phyloP scores from a whole-genome alignment of 2,797 vertebrate species.

The Pelobates cultripes region DNA sequence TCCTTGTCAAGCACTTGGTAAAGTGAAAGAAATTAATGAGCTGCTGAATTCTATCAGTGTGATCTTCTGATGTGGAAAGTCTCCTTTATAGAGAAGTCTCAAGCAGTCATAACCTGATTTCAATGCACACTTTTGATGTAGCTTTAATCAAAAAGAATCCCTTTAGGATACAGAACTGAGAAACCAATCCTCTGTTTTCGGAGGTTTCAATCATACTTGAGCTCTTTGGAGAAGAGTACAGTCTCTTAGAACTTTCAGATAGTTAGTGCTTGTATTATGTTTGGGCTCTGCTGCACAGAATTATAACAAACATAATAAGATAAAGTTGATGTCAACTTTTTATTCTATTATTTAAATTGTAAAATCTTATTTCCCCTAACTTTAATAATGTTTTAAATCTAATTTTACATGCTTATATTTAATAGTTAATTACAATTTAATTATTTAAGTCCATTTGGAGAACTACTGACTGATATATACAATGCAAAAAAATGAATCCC shows the following conservation, averaged over 20 bases:
- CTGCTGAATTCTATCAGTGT: conserved; percentile 77
- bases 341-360: no score
- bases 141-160: conserved; percentile 6
- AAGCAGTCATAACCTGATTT: conserved; percentile 54
- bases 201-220: neutral
- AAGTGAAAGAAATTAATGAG: conserved; percentile 81
- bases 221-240: neutral
- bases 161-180: conserved; percentile 12
- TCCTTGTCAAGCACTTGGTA: conserved; percentile 79
- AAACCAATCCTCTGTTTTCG: neutral
- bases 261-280: neutral
- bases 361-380: no score
- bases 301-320: no score
- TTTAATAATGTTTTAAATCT: no score
- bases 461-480: no score
- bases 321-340: no score
- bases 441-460: no score
- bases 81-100: conserved; percentile 62
- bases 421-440: no score
- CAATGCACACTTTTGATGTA: conserved; percentile 26
- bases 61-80: conserved; percentile 75
- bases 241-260: neutral
- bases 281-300: neutral
- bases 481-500: no score
- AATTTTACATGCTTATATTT: no score